Percentiles rank a stretch among this genome's conserved stretches.
Evolutionary conservation across 1,140 invertebrate species (phyloP).

Genomic region (Saccostrea echinata): DNA sequence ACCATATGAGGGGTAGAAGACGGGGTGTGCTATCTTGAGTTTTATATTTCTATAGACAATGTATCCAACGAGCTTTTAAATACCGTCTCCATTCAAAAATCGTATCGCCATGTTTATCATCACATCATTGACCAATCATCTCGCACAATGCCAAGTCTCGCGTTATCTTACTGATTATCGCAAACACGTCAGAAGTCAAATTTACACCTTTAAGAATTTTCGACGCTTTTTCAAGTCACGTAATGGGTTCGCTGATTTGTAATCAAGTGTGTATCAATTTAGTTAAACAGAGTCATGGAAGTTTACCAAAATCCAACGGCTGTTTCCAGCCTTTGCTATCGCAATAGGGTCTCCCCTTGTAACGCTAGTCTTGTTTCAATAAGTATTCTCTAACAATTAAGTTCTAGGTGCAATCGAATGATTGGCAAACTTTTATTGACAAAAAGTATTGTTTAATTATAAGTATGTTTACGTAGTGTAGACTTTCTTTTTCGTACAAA

Average conservation of each 20-base stretch:
- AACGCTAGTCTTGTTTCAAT: background rate
- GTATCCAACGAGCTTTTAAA: constrained; percentile 27
- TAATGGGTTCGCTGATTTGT: constrained; percentile 23
- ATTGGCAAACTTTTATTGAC: background rate
- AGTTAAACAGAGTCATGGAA: constrained; percentile 7
- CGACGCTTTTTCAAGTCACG: background rate
- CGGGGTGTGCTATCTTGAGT: background rate
- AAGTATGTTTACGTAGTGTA: background rate
- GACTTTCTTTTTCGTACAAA: background rate
- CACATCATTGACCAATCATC: constrained; percentile 21
- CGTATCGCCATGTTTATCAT: constrained; percentile 22
- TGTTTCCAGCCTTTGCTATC: background rate
- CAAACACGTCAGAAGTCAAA: constrained; percentile 33
- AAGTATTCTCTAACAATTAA: background rate
- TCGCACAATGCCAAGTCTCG: constrained; percentile 21
- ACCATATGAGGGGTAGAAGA: background rate
- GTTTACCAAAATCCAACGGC: constrained; percentile 12
- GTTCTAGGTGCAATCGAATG: background rate
- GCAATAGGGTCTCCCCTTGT: background rate
- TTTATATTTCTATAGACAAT: constrained; percentile 26
- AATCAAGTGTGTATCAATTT: constrained; percentile 5
- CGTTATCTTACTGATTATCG: constrained; percentile 7
- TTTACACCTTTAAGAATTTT: constrained; percentile 18
- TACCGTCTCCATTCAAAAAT: background rate
- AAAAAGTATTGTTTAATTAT: constrained; percentile 5